A percentile compares a stretch with the other conserved stretches of the same genome.
These are phyloP conservation scores for Mastacembelus armatus DNA, from an alignment of 2,797 vertebrate genomes.

Conservation along the genomic window DNA sequence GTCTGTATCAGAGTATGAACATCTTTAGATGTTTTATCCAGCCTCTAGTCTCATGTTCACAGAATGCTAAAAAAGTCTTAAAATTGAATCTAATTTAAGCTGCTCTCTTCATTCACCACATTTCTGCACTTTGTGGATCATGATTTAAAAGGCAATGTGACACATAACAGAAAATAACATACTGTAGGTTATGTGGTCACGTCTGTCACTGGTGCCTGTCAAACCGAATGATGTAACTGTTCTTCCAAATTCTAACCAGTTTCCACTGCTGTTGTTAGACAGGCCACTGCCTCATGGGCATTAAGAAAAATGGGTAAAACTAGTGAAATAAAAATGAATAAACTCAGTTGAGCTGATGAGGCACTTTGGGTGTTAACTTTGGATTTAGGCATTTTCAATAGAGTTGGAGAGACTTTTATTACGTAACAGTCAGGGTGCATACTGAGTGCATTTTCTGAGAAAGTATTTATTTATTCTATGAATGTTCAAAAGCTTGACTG, in stretches of 20 bases:
- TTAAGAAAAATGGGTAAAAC: no score
- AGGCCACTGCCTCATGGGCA: neutral
- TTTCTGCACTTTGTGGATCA: neutral
- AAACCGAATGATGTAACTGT: neutral
- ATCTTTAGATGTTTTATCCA: no score
- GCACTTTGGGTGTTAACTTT: conserved; percentile 1
- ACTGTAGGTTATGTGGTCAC: no score
- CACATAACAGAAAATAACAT: neutral
- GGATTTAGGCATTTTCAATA: neutral
- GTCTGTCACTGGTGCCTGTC: neutral
- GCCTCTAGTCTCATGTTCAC: no score
- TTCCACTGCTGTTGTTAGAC: neutral
- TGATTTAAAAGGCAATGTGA: neutral
- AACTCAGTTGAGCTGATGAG: neutral
- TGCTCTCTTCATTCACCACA: neutral
- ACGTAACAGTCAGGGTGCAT: neutral
- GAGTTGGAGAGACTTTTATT: neutral
- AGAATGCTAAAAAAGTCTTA: neutral
- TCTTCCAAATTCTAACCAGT: neutral
- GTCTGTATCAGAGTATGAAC: neutral
- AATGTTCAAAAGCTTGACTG: neutral
- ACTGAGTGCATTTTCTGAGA: neutral
- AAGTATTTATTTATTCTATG: neutral
- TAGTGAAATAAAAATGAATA: neutral
- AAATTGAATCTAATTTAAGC: neutral